Conservation (phyloP, 1,140 invertebrate genomes). For the Drosophila bipectinata region DNA sequence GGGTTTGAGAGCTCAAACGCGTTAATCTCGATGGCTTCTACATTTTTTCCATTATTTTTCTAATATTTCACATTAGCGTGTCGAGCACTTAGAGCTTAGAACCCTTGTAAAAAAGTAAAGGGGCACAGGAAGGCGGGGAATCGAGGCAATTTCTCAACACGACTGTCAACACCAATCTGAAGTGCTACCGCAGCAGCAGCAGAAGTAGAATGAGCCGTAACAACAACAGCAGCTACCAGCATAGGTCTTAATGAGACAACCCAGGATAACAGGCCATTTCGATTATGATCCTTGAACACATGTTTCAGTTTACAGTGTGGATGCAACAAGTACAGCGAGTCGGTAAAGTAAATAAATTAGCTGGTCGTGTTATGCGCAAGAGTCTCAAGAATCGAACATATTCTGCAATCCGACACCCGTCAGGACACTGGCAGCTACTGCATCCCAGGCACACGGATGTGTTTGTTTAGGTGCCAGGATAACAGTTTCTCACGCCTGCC, state of each 20-base stretch:
- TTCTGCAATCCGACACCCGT: conserved; percentile 59
- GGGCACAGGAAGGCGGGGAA: conserved; percentile 10
- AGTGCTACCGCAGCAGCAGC: conserved; percentile 54
- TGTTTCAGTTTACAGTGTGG: conserved; percentile 48
- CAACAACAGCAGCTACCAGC: conserved; percentile 10
- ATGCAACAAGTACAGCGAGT: conserved; percentile 35
- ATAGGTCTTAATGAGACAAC: conserved; percentile 46
- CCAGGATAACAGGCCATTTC: conserved; percentile 28
- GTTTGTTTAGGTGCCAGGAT: conserved; percentile 75
- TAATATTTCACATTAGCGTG: conserved; percentile 69
- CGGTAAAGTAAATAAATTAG: conserved; percentile 72
- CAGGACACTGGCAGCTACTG: conserved; percentile 59
- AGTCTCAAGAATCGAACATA: conserved; percentile 51
- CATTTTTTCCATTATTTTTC: conserved; percentile 66
- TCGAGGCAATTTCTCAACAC: conserved; percentile 66
- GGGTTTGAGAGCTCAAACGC: conserved; percentile 55
- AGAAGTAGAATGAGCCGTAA: conserved; percentile 9
- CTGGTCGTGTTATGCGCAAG: conserved; percentile 44
- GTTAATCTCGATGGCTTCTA: conserved; percentile 66
- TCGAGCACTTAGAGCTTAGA: conserved; percentile 30
- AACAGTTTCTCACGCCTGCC: conserved; percentile 74
- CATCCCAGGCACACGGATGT: conserved; percentile 41
- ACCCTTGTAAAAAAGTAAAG: conserved; percentile 12
- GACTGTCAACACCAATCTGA: conserved; percentile 76
- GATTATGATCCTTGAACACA: conserved; percentile 49